Evolutionary conservation across 2,797 vertebrate species (phyloP), one percentile per base, ranked within the genome.

Genomic region (Chaenodraco wilsoni): DNA sequence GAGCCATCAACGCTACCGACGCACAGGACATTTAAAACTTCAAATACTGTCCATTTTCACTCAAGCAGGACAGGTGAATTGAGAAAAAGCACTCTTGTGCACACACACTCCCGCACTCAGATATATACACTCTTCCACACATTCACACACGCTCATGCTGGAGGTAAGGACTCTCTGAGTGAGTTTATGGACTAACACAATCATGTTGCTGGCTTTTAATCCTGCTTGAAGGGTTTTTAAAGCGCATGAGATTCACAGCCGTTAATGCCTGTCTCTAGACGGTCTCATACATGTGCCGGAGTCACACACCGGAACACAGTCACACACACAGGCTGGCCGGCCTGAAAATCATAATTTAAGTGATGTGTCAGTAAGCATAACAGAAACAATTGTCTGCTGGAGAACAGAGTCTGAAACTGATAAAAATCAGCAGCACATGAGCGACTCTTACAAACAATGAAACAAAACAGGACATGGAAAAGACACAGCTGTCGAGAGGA

Each of bases 21-120:
- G 84, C 87, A 83, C 82, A 59, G 88, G 90, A 90, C 91, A 92
- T 92, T 92, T 91, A 91, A 92, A 94, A 92, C 90, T 91, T 91
- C 86, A 90, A 93, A 92, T 73, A 75, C 81, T 88, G 91, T 88
- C 91, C 91, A 93, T 91, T 93, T 92, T 89, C 89, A 87, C 93
- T 92, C 85, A 69, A 88, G 90, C 91, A 88, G 85, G 85, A 88
- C 87, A 88, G 91, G 86, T 90, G 82, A 89, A 92, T 89, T 86
- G 84, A 82, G 79, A 79, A 87, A 88, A 84, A 81, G 87, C 89
- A 87, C 87, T 86, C 75, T 68, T 40, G 1, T 7, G 50, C 21
- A 69, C 79, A 81, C 80, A 84, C 78, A 49, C 58, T 74, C 61
- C 69, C 19, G 62, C 84, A 79, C 83, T 80, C 62, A 65, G 72